These are phyloP conservation scores for Chydorus sphaericus DNA, from an alignment of 2,888 invertebrate species.

Conservation along the genomic window DNA sequence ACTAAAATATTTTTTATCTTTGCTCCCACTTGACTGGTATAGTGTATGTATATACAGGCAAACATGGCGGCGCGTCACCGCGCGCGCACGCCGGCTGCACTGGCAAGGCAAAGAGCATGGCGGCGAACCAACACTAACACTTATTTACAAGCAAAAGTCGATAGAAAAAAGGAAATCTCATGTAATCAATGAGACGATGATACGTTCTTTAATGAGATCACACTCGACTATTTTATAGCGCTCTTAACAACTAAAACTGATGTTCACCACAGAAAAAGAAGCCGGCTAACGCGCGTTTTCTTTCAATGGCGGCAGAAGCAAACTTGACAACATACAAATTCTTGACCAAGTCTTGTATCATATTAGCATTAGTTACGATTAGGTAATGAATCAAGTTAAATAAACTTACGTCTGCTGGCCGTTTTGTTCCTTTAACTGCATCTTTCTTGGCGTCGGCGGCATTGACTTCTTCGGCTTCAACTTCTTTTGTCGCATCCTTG, in stretches of 20 bases:
- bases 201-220: no score
- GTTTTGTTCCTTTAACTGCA: slow-evolving; percentile 72
- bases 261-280: background rate
- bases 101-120: background rate
- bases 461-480: slow-evolving; percentile 60
- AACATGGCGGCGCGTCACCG: slow-evolving; percentile 13
- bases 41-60: no score
- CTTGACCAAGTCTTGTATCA: background rate
- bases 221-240: no score
- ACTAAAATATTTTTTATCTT: no score
- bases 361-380: background rate
- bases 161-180: no score
- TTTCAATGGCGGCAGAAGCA: background rate
- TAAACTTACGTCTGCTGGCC: slow-evolving; percentile 69
- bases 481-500: slow-evolving; percentile 69
- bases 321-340: background rate
- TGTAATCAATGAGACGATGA: no score
- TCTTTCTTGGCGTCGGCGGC: slow-evolving; percentile 52
- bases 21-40: no score
- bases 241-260: background rate
- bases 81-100: slow-evolving; percentile 5
- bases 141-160: background rate
- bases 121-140: background rate
- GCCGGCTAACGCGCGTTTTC: background rate
- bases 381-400: background rate